phyloP scores from a whole-genome alignment of 2,888 invertebrate species.

The Agriopis marginaria region DNA sequence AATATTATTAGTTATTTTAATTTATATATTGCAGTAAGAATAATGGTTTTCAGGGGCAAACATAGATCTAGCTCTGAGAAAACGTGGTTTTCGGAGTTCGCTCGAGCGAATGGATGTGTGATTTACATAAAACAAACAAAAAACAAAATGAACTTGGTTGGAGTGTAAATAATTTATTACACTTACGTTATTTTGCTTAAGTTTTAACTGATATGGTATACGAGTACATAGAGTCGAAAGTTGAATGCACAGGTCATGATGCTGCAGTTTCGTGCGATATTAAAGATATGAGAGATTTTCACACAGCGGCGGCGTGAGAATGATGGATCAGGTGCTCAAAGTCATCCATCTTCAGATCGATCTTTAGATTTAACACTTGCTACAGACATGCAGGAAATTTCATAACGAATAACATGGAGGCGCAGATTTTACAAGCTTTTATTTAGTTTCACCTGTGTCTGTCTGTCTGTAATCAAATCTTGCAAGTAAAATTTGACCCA shows the following conservation, averaged over 20 bases:
- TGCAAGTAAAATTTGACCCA: no score
- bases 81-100: no score
- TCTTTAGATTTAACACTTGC: conserved; percentile 11
- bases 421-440: not conserved
- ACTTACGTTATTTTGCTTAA: not conserved
- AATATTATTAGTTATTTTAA: no score
- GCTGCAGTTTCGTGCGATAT: conserved; percentile 1
- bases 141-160: not conserved
- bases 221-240: conserved; percentile 1
- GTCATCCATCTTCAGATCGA: conserved; percentile 8
- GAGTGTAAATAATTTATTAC: not conserved
- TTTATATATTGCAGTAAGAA: no score
- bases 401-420: not conserved
- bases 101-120: no score
- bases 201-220: not conserved
- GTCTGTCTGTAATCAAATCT: no score
- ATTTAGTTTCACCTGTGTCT: no score
- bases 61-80: no score
- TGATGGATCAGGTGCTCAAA: conserved; percentile 1
- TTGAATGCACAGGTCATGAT: not conserved
- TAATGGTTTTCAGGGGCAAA: no score
- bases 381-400: not conserved
- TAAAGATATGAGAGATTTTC: conserved; percentile 5
- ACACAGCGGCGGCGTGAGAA: conserved; percentile 17
- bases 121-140: not conserved